Base-by-base conservation (phyloP, 1,140 invertebrate species). In the Microvelia longipes region DNA sequence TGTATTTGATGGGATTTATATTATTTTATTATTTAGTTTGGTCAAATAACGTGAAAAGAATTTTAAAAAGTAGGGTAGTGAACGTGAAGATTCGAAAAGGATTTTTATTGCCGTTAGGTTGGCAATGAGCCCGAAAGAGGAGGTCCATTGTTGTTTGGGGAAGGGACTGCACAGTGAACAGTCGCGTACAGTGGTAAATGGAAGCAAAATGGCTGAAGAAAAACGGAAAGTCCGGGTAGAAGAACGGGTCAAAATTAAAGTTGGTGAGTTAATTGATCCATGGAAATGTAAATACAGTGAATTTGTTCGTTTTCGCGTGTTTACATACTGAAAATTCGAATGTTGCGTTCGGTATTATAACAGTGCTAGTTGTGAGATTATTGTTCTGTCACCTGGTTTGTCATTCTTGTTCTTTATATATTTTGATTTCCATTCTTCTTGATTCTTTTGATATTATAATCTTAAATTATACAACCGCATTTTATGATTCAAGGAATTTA, bases 231-330 rank as follows among this genome's bases (percentile, higher is more conserved):
- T 91, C 82, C 87, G 90, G 83, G 86, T 90, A 82, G 88, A 89
- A 81, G 89, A 92, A 84, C 86, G 88, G 81, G 85, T 92, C 81
- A 90, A 88, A 86, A 90, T 91, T 78, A 92, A 91, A 86, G 90
- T 92, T 78, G 90, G 90, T 91, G 85, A 81, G 86, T 85, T 81
- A 35, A 70, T 50, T 50, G 19, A 50, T 11, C 5, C 5, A 50
- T 5, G 19, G 19, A 50, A 5, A 50, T 50, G 5, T 50, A 19
- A 69, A 67, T 74, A 76, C 11, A 76, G 72, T 66, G 64, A 68
- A 24, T 66, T 62, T 71, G 64, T 64, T 70, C 30, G 68, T 71
- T 70, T 68, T 68, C 11, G 66, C 11, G 11, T 14, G 11, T 67
- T 13, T 13, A 11, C 2, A 15, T 13, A 15, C 24, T 28, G 2